Evolutionary conservation across 2,797 vertebrate species (phyloP).

Genomic region (Hapalemur alaotrensis): DNA sequence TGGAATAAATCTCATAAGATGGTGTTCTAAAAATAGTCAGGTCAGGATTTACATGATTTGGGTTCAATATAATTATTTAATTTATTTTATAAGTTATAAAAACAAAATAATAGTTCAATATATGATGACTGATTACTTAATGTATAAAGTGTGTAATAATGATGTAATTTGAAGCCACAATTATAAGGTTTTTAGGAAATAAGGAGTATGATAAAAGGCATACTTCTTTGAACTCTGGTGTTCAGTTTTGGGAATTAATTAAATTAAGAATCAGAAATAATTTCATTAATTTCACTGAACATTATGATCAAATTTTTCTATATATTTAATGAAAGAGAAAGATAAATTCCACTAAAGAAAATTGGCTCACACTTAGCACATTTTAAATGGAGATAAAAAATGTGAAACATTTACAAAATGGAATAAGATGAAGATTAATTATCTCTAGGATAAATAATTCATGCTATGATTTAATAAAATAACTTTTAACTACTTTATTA

Average conservation of each 20-base stretch:
- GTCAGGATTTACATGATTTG: background rate
- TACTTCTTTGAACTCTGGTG: background rate
- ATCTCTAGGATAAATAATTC: background rate
- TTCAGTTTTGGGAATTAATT: background rate
- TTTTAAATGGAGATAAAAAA: constrained; percentile 32
- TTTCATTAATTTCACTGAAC: background rate
- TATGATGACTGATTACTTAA: background rate
- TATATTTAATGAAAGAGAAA: background rate
- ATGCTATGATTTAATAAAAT: constrained; percentile 6
- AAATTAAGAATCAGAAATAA: constrained; percentile 13
- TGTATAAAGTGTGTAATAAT: background rate
- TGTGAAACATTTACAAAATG: background rate
- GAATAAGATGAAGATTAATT: background rate
- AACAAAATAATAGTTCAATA: background rate
- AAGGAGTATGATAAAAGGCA: background rate
- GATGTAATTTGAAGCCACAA: background rate
- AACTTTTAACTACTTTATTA: background rate
- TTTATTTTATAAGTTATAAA: background rate
- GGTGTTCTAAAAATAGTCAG: background rate
- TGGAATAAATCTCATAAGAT: background rate
- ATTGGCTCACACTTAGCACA: background rate
- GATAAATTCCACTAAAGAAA: background rate
- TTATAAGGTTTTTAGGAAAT: background rate
- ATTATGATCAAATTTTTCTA: background rate
- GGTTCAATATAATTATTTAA: background rate